Evolutionary conservation across 2,888 invertebrate species (phyloP).

Genomic region (Patella ulyssiponensis): DNA sequence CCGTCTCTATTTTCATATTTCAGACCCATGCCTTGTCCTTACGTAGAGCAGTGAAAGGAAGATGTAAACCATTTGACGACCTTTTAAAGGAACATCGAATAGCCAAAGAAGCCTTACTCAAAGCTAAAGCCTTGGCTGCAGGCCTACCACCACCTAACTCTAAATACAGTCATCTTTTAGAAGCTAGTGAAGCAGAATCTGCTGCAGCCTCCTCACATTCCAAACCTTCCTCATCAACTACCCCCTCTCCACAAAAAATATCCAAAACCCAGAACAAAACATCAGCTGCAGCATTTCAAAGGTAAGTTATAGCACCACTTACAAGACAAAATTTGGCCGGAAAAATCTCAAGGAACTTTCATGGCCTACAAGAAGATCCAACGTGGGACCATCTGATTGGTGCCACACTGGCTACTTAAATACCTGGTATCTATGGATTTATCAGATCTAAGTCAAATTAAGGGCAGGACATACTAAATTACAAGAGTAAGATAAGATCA

Average conservation of each 20-base stretch:
- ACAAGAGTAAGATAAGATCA: too few species aligned
- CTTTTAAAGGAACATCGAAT: slow-evolving; percentile 83
- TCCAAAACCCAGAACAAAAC: slow-evolving; percentile 18
- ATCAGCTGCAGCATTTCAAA: slow-evolving; percentile 27
- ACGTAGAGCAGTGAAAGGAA: slow-evolving; percentile 80
- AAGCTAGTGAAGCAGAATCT: slow-evolving; percentile 33
- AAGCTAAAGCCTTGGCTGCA: slow-evolving; percentile 54
- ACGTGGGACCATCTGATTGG: too few species aligned
- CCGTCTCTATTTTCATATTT: slow-evolving; percentile 25
- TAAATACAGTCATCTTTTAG: slow-evolving; percentile 5
- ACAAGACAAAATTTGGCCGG: too few species aligned
- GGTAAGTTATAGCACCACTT: background rate
- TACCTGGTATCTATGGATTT: too few species aligned
- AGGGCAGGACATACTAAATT: too few species aligned
- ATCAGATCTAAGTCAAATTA: too few species aligned
- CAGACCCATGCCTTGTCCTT: slow-evolving; percentile 79
- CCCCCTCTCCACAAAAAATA: slow-evolving; percentile 23
- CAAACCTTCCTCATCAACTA: slow-evolving; percentile 25
- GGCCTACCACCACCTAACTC: background rate
- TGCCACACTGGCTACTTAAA: too few species aligned
- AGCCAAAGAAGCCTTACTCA: slow-evolving; percentile 75
- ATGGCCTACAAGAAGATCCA: too few species aligned
- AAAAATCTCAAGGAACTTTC: too few species aligned
- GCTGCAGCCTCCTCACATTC: slow-evolving; percentile 38
- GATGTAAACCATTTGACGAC: slow-evolving; percentile 83